Evolutionary conservation across 2,888 invertebrate genomes (phyloP).

Genomic region (Drosophila formosana): DNA sequence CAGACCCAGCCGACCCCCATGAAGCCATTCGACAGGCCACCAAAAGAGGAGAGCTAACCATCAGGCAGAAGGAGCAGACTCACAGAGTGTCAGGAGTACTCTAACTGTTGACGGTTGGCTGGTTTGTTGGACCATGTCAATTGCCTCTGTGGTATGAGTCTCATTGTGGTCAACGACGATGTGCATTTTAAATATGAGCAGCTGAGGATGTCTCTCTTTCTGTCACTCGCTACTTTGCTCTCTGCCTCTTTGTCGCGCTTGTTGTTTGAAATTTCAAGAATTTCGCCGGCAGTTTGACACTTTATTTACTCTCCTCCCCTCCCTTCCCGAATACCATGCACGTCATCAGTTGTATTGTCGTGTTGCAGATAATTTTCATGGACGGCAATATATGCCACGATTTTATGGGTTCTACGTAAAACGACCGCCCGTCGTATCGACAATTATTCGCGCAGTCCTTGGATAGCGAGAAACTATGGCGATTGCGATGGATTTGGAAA

Average conservation of each 20-base stretch:
- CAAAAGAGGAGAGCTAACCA: slow-evolving; percentile 10
- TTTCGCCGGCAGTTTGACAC: slow-evolving; percentile 69
- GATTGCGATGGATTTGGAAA: not conserved
- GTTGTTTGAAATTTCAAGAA: slow-evolving; percentile 66
- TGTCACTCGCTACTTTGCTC: slow-evolving; percentile 7
- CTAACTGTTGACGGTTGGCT: slow-evolving; percentile 4
- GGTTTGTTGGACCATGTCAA: slow-evolving; percentile 25
- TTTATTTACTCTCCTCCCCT: slow-evolving; percentile 31
- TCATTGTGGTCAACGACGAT: slow-evolving; percentile 60
- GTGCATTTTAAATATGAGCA: slow-evolving; percentile 78
- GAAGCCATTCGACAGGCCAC: slow-evolving; percentile 63
- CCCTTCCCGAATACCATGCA: slow-evolving; percentile 13
- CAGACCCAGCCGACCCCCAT: slow-evolving; percentile 63
- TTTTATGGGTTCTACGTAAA: slow-evolving; percentile 73
- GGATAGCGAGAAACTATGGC: not conserved
- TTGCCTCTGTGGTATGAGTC: slow-evolving; percentile 7
- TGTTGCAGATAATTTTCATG: slow-evolving; percentile 77
- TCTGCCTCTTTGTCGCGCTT: not conserved
- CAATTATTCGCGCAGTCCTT: slow-evolving; percentile 47
- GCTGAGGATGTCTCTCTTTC: slow-evolving; percentile 15
- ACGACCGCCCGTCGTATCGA: slow-evolving; percentile 62
- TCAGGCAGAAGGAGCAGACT: slow-evolving; percentile 2
- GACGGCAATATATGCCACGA: slow-evolving; percentile 75
- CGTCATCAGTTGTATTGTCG: slow-evolving; percentile 69
- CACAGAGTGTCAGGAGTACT: slow-evolving; percentile 26